A percentile compares a stretch with the other conserved stretches of the same genome.
Evolutionary conservation across 2,888 invertebrate species (phyloP).

Genomic region (Agrochola litura): DNA sequence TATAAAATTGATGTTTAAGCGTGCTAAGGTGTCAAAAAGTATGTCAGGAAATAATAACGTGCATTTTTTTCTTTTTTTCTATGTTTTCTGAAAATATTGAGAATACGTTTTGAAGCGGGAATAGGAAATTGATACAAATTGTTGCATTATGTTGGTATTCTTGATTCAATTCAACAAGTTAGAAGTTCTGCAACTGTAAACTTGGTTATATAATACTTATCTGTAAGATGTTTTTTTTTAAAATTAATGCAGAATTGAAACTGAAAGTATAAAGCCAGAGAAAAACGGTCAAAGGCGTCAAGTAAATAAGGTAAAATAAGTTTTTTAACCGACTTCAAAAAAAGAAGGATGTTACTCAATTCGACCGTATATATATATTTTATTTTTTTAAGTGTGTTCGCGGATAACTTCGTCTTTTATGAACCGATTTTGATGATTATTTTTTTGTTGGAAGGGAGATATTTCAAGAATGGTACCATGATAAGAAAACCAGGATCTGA

Average conservation of each 20-base stretch:
- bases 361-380: too few species aligned
- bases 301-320: neutral
- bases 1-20: neutral
- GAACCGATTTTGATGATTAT: too few species aligned
- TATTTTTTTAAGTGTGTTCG: too few species aligned
- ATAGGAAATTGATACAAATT: constrained; percentile 29
- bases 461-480: too few species aligned
- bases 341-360: too few species aligned
- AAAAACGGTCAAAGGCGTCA: neutral
- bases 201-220: neutral
- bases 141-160: neutral
- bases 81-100: constrained; percentile 23
- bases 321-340: neutral
- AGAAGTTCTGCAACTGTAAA: neutral
- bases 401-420: too few species aligned
- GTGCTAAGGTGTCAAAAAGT: constrained; percentile 44
- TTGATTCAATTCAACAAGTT: constrained; percentile 23
- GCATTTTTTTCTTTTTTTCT: constrained; percentile 9
- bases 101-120: constrained; percentile 5
- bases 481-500: too few species aligned
- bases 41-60: constrained; percentile 52
- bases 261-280: neutral
- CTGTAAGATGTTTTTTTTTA: neutral
- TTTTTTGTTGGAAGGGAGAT: too few species aligned
- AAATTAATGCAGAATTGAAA: neutral